Base-by-base conservation (phyloP, 2,888 invertebrate species). In the Pomacea canaliculata region DNA sequence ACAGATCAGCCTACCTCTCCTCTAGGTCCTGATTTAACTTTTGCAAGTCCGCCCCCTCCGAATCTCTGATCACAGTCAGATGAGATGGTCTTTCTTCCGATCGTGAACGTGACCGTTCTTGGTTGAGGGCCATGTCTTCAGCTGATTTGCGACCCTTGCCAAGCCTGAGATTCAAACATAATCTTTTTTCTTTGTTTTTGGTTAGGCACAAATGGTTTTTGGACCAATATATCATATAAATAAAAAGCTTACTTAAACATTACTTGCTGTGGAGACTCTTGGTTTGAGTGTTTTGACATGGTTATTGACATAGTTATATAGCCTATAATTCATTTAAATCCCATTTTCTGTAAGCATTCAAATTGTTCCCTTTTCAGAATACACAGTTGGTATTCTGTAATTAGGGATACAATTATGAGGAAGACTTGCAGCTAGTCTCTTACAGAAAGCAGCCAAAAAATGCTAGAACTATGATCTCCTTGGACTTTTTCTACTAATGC, bases 61-160 rank as follows among this genome's bases (percentile, higher is more conserved):
- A n/a, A 27, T 76, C 76, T 7, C 49, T 62, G 70, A 66, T 69
- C 19, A 71, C 65, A 16, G 67, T 49, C 18, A 70, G 65, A 56
- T 76, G 76, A 27, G 73, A 77, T 16, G 82, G 76, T 37, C 82
- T 78, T 66, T 82, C 82, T 70, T 79, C 81, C 18, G 82, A 82
- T 49, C 82, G 67, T 59, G 82, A 82, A 66, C 82, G 59, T 23
- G 69, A 74, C 4, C 74, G 68, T 62, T 62, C 69, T 46, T 74
- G 74, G 46, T 68, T 69, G 60, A 59, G 78, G 1, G 78, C 75
- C 48, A 73, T 68, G 66, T 86, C 83, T 70, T 85, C 85, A 48
- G 79, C 77, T 19, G 84, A 78, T 76, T 89, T 89, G 62, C 86
- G 82, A 62, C 83, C 83, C 75, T 87, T 86, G 18, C 87, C 87